A percentile compares a stretch with the other conserved stretches of the same genome.
Conservation (phyloP, 2,113 vertebrate genomes). For the Hydropotes inermis region DNA sequence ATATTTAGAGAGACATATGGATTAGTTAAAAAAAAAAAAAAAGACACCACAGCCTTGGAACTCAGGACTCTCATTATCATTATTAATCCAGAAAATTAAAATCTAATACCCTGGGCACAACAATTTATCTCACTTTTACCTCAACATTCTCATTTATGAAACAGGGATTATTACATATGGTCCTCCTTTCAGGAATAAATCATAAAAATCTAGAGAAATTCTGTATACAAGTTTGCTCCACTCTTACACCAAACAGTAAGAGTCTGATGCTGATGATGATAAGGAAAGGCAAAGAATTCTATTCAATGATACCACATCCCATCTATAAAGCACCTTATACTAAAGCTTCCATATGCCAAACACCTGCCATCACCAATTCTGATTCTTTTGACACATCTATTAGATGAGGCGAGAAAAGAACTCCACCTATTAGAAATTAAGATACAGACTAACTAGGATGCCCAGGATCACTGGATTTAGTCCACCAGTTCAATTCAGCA, state of each 20-base stretch:
- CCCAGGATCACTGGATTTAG: background rate
- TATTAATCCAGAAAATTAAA: background rate
- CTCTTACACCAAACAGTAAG: background rate
- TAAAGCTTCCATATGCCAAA: background rate
- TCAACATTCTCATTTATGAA: constrained; percentile 21
- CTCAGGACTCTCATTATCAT: background rate
- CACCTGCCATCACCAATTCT: background rate
- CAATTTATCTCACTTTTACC: background rate
- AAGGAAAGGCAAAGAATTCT: background rate
- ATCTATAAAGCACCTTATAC: background rate
- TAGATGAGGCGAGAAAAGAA: background rate
- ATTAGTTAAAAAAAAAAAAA: background rate
- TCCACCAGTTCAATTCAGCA: background rate
- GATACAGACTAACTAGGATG: background rate
- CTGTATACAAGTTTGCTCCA: background rate
- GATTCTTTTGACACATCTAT: background rate
- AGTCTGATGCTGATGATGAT: background rate
- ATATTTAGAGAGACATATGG: background rate
- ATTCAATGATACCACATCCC: background rate
- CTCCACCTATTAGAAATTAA: background rate
- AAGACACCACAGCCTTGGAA: background rate
- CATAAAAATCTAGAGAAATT: background rate
- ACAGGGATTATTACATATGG: background rate
- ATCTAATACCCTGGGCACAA: background rate
- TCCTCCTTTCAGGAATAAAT: background rate